Base-by-base conservation (phyloP, 2,113 vertebrate genomes). In the Canis aureus region DNA sequence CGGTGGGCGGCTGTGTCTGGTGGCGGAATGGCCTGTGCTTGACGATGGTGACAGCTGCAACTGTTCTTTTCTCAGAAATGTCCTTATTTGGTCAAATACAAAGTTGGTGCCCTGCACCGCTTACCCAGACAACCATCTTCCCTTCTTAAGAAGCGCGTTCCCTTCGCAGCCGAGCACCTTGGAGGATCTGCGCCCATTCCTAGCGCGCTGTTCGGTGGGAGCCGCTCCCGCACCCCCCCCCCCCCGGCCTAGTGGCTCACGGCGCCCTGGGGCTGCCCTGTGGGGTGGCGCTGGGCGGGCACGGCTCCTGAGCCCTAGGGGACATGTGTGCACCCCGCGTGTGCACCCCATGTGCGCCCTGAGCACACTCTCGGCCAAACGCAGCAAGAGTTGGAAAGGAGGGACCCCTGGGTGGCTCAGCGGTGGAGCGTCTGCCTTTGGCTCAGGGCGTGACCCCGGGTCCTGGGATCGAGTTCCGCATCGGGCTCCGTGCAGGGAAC, bases 181-280 rank as follows among this genome's bases (percentile, higher is more conserved):
- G 11, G n/a, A 35, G 13, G 35, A 16, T 5, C 4, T 5, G n/a
- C 23, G 2, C 29, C 27, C 0, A 2, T 27, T 57, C 32, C 22
- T 12, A 8, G 12, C 10, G 43, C 27, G 66, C 23, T 17, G 67
- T n/a, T 13, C 35, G 17, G 32, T 9, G 3, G 32, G 8, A 35
- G 67, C 67, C 32, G 8, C 8, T 17, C 67, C 62, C 16, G 15
- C 17, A 1, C 59, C 3, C 64, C 62, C 67, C 17, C n/a, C 67
- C 71, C 13, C 22, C 29, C 11, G 4, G 17, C 29, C 25, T 1
- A 1, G 62, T 43, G 2, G 29, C 16, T 13, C 3, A 27, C 0
- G 3, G 32, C 0, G 53, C 16, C 69, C 57, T 2, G 2, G 2
- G 32, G 85, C 49, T 22, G 25, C 55, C 22, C 8, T 4, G 25